These are phyloP conservation scores for Nothobranchius kuhntae DNA, from an alignment of 2,113 vertebrate species.

Conservation along the genomic window DNA sequence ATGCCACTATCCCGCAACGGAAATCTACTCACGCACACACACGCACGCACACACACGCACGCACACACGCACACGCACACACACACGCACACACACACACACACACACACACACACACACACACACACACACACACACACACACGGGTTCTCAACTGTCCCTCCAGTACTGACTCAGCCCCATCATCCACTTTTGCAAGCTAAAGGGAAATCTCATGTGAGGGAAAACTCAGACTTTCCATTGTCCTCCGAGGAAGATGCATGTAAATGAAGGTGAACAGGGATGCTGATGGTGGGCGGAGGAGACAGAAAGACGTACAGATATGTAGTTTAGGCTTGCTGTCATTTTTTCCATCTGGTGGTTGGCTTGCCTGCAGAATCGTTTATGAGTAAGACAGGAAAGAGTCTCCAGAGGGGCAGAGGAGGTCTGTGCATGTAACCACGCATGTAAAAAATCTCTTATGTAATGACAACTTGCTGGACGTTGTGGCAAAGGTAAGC, in stretches of 20 bases:
- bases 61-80: not conserved
- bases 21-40: no score
- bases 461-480: slow-evolving; percentile 7
- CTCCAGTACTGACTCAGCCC: slow-evolving; percentile 50
- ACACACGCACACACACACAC: not conserved
- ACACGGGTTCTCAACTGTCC: slow-evolving; percentile 7
- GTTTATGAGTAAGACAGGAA: slow-evolving; percentile 56
- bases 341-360: slow-evolving; percentile 67
- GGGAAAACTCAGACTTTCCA: slow-evolving; percentile 51
- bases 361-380: slow-evolving; percentile 48
- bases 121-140: slow-evolving; percentile 3
- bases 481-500: not conserved
- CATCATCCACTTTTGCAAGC: slow-evolving; percentile 29
- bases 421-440: slow-evolving; percentile 10
- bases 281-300: slow-evolving; percentile 41
- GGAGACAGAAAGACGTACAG: slow-evolving; percentile 17
- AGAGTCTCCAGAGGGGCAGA: slow-evolving; percentile 28
- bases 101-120: not conserved
- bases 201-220: slow-evolving; percentile 18
- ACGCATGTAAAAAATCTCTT: slow-evolving; percentile 25
- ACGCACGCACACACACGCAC: not conserved
- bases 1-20: no score
- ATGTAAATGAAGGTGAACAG: slow-evolving; percentile 26
- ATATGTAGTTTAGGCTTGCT: slow-evolving; percentile 28
- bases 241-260: slow-evolving; percentile 25